Base-by-base conservation (phyloP, 2,113 vertebrate genomes). In the Rhabdornis inornatus region DNA sequence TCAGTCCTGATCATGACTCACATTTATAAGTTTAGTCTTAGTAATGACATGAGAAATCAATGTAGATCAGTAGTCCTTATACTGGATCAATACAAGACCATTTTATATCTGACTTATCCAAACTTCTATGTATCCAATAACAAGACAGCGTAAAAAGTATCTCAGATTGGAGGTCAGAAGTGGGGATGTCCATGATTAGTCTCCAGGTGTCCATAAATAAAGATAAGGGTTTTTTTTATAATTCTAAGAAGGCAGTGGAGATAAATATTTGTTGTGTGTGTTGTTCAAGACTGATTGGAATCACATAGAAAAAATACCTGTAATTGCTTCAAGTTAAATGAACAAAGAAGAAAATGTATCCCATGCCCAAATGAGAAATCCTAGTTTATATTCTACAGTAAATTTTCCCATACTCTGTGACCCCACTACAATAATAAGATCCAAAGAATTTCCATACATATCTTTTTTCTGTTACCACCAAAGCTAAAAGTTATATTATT, bases 111-210 rank as follows among this genome's bases (percentile, higher is more conserved):
- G 24, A 80, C 2, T 42, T 47, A 24, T 15, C 21, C 10, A 10
- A 49, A 92, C 4, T 49, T 10, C 5, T 52, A 18, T 9, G 22
- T 72, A 60, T 69, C 18, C 18, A 50, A 13, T 11, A 61, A 18
- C 4, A n/a, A 40, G 21, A 31, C 3, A 69, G 5, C 0, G 1
- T 25, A 39, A 91, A 56, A 39, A 1, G 0, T 83, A 9, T 56
- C 27, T 83, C 10, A 53, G 5, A 61, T 16, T 49, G 15, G 7
- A 64, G 20, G 3, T 83, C 7, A 30, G 30, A 89, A 83, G 9
- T 27, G 4, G 10, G 31, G 6, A 20, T 40, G 13, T 35, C 37
- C 24, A 60, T 40, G 16, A 53, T 53, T 28, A 77, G 12, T 37
- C 11, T 70, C 20, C 20, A 65, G 5, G 2, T 53, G 8, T 33